These are phyloP conservation scores for Tricholaema leucomelas DNA, from an alignment of 2,113 vertebrate species.

Conservation along the genomic window DNA sequence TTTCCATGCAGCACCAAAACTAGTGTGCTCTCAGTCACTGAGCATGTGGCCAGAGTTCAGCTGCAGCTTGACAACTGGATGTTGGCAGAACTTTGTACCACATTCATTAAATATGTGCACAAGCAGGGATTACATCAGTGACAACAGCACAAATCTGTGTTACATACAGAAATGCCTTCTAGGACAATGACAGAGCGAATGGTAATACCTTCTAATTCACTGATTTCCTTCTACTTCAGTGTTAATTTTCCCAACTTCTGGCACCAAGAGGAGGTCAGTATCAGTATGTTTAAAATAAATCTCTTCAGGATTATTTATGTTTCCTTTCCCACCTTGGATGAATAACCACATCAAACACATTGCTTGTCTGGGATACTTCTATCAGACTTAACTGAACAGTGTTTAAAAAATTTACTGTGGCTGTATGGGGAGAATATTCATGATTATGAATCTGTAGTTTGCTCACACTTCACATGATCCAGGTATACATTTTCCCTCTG, in stretches of 20 bases:
- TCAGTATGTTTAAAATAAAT: constrained; percentile 8
- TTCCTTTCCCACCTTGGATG: not conserved
- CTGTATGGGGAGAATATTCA: constrained; percentile 4
- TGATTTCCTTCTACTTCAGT: constrained; percentile 11
- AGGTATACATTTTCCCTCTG: constrained; percentile 5
- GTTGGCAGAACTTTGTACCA: not conserved
- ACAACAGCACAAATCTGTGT: constrained; percentile 21
- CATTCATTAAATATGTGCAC: constrained; percentile 44
- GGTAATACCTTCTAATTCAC: not conserved
- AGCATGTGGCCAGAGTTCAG: not conserved
- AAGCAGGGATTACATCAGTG: constrained; percentile 20
- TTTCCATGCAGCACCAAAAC: constrained; percentile 40
- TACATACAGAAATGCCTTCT: constrained; percentile 35
- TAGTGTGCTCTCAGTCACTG: not conserved
- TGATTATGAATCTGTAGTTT: constrained; percentile 32
- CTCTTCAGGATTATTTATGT: not conserved
- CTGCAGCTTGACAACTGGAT: not conserved
- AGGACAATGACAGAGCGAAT: not conserved
- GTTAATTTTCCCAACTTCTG: not conserved
- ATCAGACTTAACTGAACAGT: not conserved
- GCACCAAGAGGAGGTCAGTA: not conserved
- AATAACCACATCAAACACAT: not conserved
- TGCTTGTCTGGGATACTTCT: not conserved
- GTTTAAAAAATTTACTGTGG: not conserved
- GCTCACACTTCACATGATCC: constrained; percentile 24